Evolutionary conservation across 2,797 vertebrate species (phyloP), one percentile per base, ranked within the genome.

Genomic region (Pseudocheirus occidentalis): DNA sequence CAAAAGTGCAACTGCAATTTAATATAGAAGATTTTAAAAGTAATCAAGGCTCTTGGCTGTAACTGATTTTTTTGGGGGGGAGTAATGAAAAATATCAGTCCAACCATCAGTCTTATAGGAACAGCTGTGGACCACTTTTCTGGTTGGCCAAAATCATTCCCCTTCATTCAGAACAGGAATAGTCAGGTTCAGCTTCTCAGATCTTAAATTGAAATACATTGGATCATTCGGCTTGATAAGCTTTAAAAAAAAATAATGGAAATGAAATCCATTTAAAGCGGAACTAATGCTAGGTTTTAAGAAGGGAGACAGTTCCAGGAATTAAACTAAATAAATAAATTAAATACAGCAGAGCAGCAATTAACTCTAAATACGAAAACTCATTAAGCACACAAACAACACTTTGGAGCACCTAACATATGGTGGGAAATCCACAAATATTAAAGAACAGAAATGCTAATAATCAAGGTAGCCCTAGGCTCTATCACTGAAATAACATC

Each of bases 31-130:
- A 90, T 90, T 66, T 81, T 54, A 0, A 28, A 95, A 46, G 29
- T 31, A 90, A 93, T 73, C 95, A 92, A 95, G 29, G 92, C 56
- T 59, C 31, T 58, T 90, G 55, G 91, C 73, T 91, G 40, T 55
- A 94, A 87, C 27, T 1, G 21, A 91, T 29, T 66, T 52, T 10
- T 92, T 55, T 52, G 3, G n/a, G 31, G 28, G 28, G 10, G 16
- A 9, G 95, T 95, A 97, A 96, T 93, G 93, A 29, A 97, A 97
- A 97, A 96, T 58, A 54, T 52, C 50, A 52, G 54, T 54, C 52
- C 57, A 40, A 95, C 89, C 96, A 46, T 59, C 91, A 95, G 94
- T 54, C n/a, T 55, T 97, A 96, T 97, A 96, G 96, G 93, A 96
- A 96, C 97, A 98, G 96, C 96, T 97, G 97, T 94, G 91, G 56